A percentile compares a stretch with the other conserved stretches of the same genome.
Conservation (phyloP, 2,888 invertebrate genomes). For the Erpobdella octoculata region DNA sequence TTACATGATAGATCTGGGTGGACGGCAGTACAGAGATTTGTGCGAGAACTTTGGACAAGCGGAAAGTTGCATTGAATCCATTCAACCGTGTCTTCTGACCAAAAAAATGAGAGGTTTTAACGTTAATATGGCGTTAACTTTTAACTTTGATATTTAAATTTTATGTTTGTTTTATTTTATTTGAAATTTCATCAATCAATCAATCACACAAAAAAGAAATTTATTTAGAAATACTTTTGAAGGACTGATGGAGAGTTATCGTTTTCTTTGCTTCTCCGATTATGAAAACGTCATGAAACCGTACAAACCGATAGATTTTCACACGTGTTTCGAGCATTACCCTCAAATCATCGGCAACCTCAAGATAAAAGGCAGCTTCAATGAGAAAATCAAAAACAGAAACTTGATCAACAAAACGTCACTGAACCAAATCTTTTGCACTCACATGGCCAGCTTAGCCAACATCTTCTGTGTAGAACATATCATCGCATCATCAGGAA, state of each 20-base stretch:
- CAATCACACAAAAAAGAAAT: no score
- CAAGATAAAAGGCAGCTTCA: background rate
- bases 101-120: slow-evolving; percentile 22
- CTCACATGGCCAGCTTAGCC: background rate
- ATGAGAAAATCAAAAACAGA: background rate
- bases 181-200: no score
- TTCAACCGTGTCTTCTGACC: slow-evolving; percentile 18
- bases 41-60: background rate
- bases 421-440: background rate
- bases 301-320: background rate
- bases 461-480: slow-evolving; percentile 22
- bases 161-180: background rate
- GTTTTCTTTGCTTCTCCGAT: background rate
- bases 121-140: background rate
- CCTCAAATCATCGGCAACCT: slow-evolving; percentile 18
- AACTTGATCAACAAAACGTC: background rate
- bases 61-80: background rate
- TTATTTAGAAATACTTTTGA: no score
- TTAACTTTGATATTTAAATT: background rate
- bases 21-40: background rate
- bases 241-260: background rate
- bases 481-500: background rate
- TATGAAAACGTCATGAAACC: background rate
- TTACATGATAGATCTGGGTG: background rate
- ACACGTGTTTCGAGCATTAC: slow-evolving; percentile 10